Percentiles rank a stretch among this genome's conserved stretches.
Conservation (phyloP, 2,888 invertebrate genomes). For the Schizaphis graminum region DNA sequence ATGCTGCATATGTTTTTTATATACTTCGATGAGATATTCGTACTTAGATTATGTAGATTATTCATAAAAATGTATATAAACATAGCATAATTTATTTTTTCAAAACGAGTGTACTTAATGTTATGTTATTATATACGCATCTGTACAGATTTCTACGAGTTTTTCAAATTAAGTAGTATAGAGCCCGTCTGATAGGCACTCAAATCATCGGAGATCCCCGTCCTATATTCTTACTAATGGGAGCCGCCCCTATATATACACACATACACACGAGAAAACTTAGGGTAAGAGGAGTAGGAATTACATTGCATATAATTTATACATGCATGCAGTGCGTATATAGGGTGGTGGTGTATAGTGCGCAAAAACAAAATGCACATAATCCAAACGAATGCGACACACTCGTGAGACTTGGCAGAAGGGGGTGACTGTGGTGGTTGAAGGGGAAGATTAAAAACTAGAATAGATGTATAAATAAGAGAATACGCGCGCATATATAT, state of each 20-base stretch:
- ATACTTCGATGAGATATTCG: background rate
- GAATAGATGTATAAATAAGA: constrained; percentile 52
- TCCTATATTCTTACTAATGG: background rate
- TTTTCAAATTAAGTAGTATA: background rate
- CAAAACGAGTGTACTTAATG: background rate
- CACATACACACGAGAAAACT: background rate
- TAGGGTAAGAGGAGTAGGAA: background rate
- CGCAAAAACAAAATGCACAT: constrained; percentile 10
- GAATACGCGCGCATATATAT: background rate
- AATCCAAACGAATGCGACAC: constrained; percentile 43
- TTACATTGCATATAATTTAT: constrained; percentile 3
- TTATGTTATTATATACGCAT: background rate
- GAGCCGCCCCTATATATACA: background rate
- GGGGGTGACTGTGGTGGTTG: background rate
- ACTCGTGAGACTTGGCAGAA: background rate
- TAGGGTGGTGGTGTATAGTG: background rate
- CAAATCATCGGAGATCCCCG: constrained; percentile 5
- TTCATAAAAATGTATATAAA: background rate
- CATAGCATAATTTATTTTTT: background rate
- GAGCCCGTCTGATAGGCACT: background rate
- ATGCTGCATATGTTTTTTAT: background rate
- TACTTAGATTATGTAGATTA: background rate
- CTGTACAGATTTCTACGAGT: background rate
- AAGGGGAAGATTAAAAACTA: constrained; percentile 59
- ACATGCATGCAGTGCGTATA: background rate